phyloP scores from a whole-genome alignment of 2,113 vertebrate genomes.

The Oryzias melastigma region DNA sequence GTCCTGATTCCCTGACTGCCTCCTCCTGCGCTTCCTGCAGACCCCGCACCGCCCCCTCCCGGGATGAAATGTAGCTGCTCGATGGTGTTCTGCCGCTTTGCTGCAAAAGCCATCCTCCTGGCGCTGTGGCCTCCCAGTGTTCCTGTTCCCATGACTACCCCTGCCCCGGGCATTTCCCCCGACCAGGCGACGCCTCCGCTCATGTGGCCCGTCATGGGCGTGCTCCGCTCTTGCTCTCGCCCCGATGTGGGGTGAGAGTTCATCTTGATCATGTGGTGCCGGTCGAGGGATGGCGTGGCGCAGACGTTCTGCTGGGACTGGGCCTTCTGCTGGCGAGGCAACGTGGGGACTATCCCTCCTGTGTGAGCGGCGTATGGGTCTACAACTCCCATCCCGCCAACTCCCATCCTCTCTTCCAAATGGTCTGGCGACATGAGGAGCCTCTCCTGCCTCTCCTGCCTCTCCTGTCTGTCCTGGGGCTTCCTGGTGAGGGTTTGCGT shows the following conservation, averaged over 20 bases:
- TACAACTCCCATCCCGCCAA: conserved; percentile 57
- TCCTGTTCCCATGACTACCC: conserved; percentile 83
- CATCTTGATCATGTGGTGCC: conserved; percentile 88
- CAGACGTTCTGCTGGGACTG: conserved; percentile 86
- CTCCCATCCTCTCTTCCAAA: conserved; percentile 77
- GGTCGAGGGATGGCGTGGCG: conserved; percentile 82
- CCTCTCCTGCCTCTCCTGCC: conserved; percentile 68
- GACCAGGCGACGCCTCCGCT: conserved; percentile 76
- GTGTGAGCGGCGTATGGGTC: conserved; percentile 70
- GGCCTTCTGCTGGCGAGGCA: conserved; percentile 84
- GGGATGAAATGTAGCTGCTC: conserved; percentile 93
- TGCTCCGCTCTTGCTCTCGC: conserved; percentile 76
- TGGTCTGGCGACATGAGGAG: conserved; percentile 88
- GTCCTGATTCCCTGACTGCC: conserved; percentile 82
- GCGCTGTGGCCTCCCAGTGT: conserved; percentile 80
- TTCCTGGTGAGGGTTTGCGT: conserved; percentile 78
- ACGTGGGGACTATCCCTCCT: conserved; percentile 72
- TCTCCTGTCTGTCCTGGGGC: conserved; percentile 62
- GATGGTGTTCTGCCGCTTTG: conserved; percentile 88
- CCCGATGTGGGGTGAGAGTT: conserved; percentile 85
- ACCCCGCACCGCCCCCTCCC: conserved; percentile 76
- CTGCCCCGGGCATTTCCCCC: conserved; percentile 68
- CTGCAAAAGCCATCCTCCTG: conserved; percentile 85
- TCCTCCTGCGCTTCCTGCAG: conserved; percentile 64
- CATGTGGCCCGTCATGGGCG: conserved; percentile 68